These are phyloP conservation scores for Ranitomeya imitator DNA, from an alignment of 2,113 vertebrate species.

Conservation along the genomic window DNA sequence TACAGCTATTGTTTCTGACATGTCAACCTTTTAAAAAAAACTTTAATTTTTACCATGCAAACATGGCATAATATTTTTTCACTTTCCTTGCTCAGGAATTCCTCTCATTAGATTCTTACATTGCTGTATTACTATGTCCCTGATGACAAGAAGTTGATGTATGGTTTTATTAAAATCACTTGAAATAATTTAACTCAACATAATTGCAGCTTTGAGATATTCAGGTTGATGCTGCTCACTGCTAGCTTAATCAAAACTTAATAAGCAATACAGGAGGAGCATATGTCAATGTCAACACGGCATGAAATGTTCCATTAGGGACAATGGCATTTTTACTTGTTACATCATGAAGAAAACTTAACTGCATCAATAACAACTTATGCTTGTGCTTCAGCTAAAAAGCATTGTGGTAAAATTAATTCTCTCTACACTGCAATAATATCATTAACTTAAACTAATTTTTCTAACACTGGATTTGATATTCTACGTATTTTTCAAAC, in stretches of 20 bases:
- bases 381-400: background rate
- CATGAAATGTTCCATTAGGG: conserved; percentile 32
- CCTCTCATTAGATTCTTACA: background rate
- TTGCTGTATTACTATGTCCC: background rate
- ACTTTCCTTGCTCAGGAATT: background rate
- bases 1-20: no score
- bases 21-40: no score
- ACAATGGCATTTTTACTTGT: background rate
- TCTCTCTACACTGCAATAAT: background rate
- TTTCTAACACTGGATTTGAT: no score
- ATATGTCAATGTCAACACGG: conserved; percentile 30
- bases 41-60: background rate
- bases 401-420: background rate
- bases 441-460: background rate
- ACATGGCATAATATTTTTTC: background rate
- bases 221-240: conserved; percentile 18
- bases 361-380: background rate
- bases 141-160: conserved; percentile 12
- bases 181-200: conserved; percentile 29
- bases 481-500: no score
- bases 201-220: conserved; percentile 35
- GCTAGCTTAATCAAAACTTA: conserved; percentile 23
- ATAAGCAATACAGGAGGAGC: conserved; percentile 2
- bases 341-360: background rate
- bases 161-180: conserved; percentile 29